phyloP scores from a whole-genome alignment of 1,140 invertebrate species.

The Euborellia annulipes region DNA sequence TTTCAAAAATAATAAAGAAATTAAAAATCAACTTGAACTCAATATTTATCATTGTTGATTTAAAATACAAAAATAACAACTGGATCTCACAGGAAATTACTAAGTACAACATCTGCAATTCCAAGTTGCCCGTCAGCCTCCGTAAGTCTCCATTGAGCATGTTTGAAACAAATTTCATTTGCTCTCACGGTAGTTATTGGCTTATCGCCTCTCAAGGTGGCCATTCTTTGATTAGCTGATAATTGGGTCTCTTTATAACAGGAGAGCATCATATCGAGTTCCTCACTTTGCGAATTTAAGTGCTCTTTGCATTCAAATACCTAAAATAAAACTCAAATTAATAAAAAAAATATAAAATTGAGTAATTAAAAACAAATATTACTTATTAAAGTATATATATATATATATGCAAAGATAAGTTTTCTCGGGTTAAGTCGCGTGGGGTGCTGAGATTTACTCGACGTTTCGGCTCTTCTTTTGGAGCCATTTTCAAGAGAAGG shows the following conservation, averaged over 20 bases:
- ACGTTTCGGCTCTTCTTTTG: too few species aligned
- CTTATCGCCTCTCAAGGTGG: slow-evolving; percentile 36
- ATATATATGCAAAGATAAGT: too few species aligned
- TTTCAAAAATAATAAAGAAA: too few species aligned
- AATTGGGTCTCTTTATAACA: slow-evolving; percentile 79
- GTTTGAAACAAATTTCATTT: slow-evolving; percentile 97
- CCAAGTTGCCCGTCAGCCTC: slow-evolving; percentile 95
- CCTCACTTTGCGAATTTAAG: slow-evolving; percentile 71
- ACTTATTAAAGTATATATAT: too few species aligned
- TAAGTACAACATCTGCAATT: slow-evolving; percentile 86
- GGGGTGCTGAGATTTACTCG: too few species aligned
- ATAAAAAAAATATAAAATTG: background rate
- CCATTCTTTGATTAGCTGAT: slow-evolving; percentile 38
- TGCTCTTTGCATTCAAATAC: slow-evolving; percentile 84
- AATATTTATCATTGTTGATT: too few species aligned
- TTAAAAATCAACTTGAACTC: too few species aligned
- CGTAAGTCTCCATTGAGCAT: slow-evolving; percentile 95
- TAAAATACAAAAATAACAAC: slow-evolving; percentile 1
- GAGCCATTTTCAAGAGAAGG: too few species aligned
- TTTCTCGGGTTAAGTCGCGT: too few species aligned
- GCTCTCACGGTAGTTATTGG: slow-evolving; percentile 63
- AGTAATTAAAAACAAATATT: slow-evolving; percentile 4
- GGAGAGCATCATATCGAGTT: slow-evolving; percentile 78
- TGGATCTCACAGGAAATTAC: slow-evolving; percentile 71
- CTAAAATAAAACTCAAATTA: slow-evolving; percentile 24